A percentile compares a stretch with the other conserved stretches of the same genome.
phyloP scores from a whole-genome alignment of 2,888 invertebrate genomes.

The Tetragnatha montana region DNA sequence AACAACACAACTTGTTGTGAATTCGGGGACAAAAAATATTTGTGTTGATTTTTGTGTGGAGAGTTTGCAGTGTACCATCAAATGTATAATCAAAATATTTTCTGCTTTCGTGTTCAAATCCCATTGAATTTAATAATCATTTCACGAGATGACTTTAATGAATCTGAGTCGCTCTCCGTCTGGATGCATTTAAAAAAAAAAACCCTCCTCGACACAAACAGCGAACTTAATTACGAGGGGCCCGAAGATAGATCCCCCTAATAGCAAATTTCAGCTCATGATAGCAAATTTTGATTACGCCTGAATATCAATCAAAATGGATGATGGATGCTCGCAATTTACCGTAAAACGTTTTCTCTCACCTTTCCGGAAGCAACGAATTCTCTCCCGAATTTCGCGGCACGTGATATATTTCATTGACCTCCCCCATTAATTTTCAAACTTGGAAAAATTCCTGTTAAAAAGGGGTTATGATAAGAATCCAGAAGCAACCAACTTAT shows the following conservation, averaged over 20 bases:
- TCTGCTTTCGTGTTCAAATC: no score
- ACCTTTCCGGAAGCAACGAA: slow-evolving; percentile 15
- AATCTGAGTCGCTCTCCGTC: background rate
- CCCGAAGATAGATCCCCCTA: background rate
- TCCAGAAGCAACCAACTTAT: slow-evolving; percentile 65
- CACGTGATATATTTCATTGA: slow-evolving; percentile 55
- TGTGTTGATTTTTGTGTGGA: no score
- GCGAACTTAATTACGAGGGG: background rate
- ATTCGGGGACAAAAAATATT: no score
- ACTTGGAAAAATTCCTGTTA: slow-evolving; percentile 39
- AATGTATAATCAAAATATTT: no score
- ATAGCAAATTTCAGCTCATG: no score
- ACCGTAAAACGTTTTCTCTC: slow-evolving; percentile 13
- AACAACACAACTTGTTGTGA: no score
- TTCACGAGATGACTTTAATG: no score
- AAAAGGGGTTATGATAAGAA: slow-evolving; percentile 62
- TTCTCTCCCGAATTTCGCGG: slow-evolving; percentile 25
- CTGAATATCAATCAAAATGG: background rate
- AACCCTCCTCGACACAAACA: background rate
- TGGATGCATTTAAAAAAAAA: background rate
- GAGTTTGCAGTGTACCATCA: no score
- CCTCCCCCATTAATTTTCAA: slow-evolving; percentile 33
- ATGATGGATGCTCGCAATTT: background rate
- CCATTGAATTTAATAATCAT: no score
- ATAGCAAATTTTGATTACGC: slow-evolving; percentile 10